A percentile compares a stretch with the other conserved stretches of the same genome.
Conservation (phyloP, 2,113 vertebrate species). For the Elgaria multicarinata region DNA sequence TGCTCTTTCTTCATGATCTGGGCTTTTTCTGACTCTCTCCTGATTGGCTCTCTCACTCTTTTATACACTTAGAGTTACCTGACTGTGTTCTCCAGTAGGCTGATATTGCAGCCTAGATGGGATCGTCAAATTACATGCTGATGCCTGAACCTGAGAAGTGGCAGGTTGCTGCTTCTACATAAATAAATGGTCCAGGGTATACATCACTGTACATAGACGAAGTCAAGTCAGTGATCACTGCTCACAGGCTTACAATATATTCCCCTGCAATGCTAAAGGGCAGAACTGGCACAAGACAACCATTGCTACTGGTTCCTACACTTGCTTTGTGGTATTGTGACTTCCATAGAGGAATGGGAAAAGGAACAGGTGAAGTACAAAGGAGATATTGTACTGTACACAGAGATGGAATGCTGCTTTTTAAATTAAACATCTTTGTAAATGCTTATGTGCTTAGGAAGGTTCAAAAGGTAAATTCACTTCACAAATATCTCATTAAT, state of each 20-base stretch:
- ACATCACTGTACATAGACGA: too few species aligned
- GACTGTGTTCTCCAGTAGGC: too few species aligned
- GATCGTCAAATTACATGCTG: too few species aligned
- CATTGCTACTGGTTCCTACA: background rate
- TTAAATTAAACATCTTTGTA: conserved; percentile 10
- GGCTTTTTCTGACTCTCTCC: too few species aligned
- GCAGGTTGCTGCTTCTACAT: too few species aligned
- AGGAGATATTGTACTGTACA: background rate
- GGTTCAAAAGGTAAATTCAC: conserved; percentile 17
- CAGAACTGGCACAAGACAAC: too few species aligned
- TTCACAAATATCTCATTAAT: conserved; percentile 6
- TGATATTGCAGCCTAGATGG: too few species aligned
- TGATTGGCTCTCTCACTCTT: too few species aligned
- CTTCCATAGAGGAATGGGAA: background rate
- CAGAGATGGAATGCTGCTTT: background rate
- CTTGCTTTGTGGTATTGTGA: background rate
- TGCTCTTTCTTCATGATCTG: too few species aligned
- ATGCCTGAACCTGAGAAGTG: too few species aligned
- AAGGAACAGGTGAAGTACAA: background rate
- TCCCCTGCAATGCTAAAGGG: background rate
- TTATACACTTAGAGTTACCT: too few species aligned
- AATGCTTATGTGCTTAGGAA: background rate
- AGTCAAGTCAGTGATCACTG: background rate
- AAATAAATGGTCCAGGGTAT: too few species aligned
- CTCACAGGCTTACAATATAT: background rate